Base-by-base conservation (phyloP, 1,140 invertebrate genomes). In the Venturia canescens region DNA sequence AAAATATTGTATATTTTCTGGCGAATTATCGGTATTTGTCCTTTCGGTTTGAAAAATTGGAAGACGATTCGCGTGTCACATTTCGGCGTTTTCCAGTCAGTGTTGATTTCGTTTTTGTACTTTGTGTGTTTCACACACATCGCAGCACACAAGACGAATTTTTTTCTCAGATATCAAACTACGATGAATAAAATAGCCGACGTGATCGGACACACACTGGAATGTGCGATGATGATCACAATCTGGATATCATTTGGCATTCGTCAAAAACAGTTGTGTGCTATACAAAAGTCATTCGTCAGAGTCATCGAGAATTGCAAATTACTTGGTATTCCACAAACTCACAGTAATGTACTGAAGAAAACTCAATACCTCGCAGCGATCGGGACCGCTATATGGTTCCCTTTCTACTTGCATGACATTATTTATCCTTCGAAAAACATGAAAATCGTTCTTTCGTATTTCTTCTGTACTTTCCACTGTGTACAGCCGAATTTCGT, bases 1-100 rank as follows among this genome's bases (percentile, higher is more conserved):
- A 74, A 74, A 29, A 50, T 53, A n/a, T 57, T 76, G 29, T 63
- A 76, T 13, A 34, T 76, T 31, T 76, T 34, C 31, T 63, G 50
- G 50, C 60, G 60, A 63, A 31, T 76, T 2, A 44, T 77, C 29
- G 75, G 75, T 63, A 34, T 77, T 29, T 77, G 57, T 60, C 75
- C 75, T 66, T 63, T 21, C 31, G 27, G 21, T 66, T 44, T 77
- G 11, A 77, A 15, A 31, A 60, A 27, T 57, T 26, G 23, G 1
- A 31, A 60, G 44, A 66, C 31, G 44, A 66, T 77, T 13, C 9
- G 31, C 23, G 9, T 77, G 3, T 77, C 75, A 1, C 44, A 77
- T 21, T 29, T 31, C 31, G 57, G 57, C 5, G 60, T 31, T 38
- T 38, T 66, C 6, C 48, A 77, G 7, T 63, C 75, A 34, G 38